phyloP scores from a whole-genome alignment of 1,140 invertebrate genomes.

The Pantala flavescens region DNA sequence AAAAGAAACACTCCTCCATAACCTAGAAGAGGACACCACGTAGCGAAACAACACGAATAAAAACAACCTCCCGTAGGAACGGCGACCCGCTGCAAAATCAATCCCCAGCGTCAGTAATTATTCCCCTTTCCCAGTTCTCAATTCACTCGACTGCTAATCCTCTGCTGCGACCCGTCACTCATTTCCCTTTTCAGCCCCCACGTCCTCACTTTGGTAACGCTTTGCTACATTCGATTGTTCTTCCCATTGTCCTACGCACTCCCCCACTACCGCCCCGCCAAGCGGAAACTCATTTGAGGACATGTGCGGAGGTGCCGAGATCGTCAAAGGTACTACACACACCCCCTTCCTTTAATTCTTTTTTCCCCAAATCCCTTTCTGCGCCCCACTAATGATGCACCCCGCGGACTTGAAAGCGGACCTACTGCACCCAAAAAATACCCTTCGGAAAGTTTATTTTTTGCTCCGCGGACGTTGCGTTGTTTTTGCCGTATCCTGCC shows the following conservation, averaged over 20 bases:
- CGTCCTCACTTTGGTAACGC: background rate
- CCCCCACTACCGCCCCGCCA: background rate
- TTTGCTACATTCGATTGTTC: constrained; percentile 6
- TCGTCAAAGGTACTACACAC: background rate
- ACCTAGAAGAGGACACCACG: too few species aligned
- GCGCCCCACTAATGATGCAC: background rate
- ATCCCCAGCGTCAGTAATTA: background rate
- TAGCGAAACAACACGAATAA: too few species aligned
- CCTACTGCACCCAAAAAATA: background rate
- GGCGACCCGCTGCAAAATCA: background rate
- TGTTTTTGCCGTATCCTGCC: background rate
- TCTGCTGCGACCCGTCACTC: background rate
- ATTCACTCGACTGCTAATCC: background rate
- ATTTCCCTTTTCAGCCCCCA: background rate
- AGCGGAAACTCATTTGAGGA: background rate
- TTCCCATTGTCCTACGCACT: background rate
- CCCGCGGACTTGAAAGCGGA: background rate
- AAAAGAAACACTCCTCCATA: too few species aligned
- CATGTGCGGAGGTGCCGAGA: background rate
- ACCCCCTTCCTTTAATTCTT: background rate
- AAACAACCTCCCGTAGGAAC: too few species aligned
- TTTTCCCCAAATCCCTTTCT: background rate
- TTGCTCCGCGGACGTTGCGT: background rate
- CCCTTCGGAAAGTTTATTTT: background rate
- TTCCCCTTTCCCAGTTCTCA: background rate